Percentiles rank a stretch among this genome's conserved stretches.
phyloP scores from a whole-genome alignment of 2,888 invertebrate genomes.

The Slavum lentiscoides region DNA sequence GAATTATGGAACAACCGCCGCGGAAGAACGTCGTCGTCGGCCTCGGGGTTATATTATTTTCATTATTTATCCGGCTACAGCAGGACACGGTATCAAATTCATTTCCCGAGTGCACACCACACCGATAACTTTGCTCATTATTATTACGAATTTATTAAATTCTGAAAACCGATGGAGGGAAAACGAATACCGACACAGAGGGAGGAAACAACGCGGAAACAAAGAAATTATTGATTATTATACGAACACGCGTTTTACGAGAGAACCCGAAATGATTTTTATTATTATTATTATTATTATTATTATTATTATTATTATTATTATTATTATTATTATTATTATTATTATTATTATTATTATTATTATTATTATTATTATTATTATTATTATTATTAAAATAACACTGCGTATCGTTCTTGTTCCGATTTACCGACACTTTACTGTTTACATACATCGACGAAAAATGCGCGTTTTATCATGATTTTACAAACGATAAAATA shows the following conservation, averaged over 20 bases:
- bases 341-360: too few relatives aligned
- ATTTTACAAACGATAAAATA: too few relatives aligned
- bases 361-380: too few relatives aligned
- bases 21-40: constrained; percentile 25
- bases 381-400: too few relatives aligned
- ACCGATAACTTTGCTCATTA: constrained; percentile 35
- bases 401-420: too few relatives aligned
- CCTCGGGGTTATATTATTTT: constrained; percentile 40
- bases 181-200: neutral
- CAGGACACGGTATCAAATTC: constrained; percentile 45
- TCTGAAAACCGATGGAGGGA: constrained; percentile 18
- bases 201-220: constrained; percentile 2
- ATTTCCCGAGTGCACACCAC: constrained; percentile 44
- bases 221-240: constrained; percentile 17
- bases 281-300: neutral
- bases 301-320: too few relatives aligned
- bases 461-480: too few relatives aligned
- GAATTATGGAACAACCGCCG: constrained; percentile 23
- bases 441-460: too few relatives aligned
- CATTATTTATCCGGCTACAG: constrained; percentile 40
- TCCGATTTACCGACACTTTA: too few relatives aligned
- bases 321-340: too few relatives aligned
- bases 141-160: constrained; percentile 45
- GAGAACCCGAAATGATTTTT: neutral
- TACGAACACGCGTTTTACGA: too few relatives aligned